Evolutionary conservation across 2,888 invertebrate species (phyloP).

Genomic region (Podotricha telesiphe): DNA sequence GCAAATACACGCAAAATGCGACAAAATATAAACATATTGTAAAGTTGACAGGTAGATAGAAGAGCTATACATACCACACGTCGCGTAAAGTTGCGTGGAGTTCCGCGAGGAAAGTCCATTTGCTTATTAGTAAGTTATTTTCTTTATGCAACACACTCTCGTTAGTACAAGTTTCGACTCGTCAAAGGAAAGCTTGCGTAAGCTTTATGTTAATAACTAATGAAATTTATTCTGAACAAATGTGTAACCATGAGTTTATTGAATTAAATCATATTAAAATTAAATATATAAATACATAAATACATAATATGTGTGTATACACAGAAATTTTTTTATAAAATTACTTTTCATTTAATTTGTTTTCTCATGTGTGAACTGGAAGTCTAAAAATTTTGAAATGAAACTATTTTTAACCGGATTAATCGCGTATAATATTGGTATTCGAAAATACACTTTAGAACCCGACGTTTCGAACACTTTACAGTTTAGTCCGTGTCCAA

Average conservation of each 20-base stretch:
- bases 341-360: no score
- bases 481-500: no score
- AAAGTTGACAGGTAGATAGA: not conserved
- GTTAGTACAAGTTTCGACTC: conserved; percentile 13
- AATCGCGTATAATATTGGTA: no score
- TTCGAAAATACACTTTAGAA: no score
- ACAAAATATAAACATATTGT: not conserved
- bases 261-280: not conserved
- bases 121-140: conserved; percentile 21
- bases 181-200: conserved; percentile 6
- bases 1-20: no score
- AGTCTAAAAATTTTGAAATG: no score
- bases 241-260: not conserved
- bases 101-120: conserved; percentile 12
- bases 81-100: not conserved
- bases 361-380: no score
- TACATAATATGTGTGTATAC: no score
- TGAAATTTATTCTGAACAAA: conserved; percentile 4
- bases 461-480: no score
- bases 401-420: no score
- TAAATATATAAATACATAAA: not conserved
- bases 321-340: no score
- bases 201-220: conserved; percentile 17
- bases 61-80: not conserved
- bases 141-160: conserved; percentile 11